Percentiles rank a stretch among this genome's conserved stretches.
Conservation (phyloP, 2,113 vertebrate species). For the Odontesthes bonariensis region DNA sequence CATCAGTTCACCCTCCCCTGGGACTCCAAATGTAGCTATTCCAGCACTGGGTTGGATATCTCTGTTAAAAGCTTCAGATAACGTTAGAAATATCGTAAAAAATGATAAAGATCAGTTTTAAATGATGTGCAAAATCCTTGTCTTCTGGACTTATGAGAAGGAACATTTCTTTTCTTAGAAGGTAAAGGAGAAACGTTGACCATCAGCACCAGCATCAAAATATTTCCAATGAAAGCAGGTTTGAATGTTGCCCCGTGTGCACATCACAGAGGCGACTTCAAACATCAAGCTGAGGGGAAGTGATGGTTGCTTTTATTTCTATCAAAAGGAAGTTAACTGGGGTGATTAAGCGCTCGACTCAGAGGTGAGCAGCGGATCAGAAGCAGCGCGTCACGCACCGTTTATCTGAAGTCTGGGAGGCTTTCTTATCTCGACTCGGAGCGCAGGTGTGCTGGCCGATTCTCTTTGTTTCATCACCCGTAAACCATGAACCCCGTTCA, state of each 20-base stretch:
- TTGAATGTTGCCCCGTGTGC: constrained; percentile 5
- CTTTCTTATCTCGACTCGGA: constrained; percentile 12
- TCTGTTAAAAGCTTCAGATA: too few relatives aligned
- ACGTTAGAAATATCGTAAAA: too few relatives aligned
- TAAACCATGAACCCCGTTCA: rapidly evolving
- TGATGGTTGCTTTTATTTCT: too few relatives aligned
- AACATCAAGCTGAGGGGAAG: background rate
- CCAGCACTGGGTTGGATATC: too few relatives aligned
- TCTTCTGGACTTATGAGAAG: too few relatives aligned
- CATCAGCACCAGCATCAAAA: too few relatives aligned
- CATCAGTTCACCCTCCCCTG: too few relatives aligned
- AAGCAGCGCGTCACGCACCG: background rate
- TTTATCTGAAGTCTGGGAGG: constrained; percentile 6
- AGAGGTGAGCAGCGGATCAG: constrained; percentile 8
- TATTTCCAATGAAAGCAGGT: too few relatives aligned
- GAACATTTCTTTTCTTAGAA: too few relatives aligned
- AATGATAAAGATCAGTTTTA: too few relatives aligned
- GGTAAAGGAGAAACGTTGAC: too few relatives aligned
- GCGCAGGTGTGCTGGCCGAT: constrained; percentile 8
- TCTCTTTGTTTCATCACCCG: background rate
- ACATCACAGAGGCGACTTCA: background rate
- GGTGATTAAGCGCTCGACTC: constrained; percentile 6
- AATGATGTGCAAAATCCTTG: background rate
- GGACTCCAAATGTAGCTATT: too few relatives aligned
- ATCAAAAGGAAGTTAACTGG: background rate